Base-by-base conservation (phyloP, 2,888 invertebrate genomes). In the Drosophila subsilvestris region DNA sequence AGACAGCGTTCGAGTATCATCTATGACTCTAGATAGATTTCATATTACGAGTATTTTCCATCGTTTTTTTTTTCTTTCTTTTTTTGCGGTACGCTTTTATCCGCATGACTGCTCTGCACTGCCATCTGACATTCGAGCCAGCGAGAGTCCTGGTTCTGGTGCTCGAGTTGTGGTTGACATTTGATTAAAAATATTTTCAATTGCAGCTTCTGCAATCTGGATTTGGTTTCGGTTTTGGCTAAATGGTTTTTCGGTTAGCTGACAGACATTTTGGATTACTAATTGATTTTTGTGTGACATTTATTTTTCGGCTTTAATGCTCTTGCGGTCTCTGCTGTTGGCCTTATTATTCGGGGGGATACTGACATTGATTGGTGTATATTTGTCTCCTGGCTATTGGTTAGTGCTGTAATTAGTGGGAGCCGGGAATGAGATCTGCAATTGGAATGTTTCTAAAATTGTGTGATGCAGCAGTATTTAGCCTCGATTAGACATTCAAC, bases 131-230 rank as follows among this genome's bases (percentile, higher is more conserved):
- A 50, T 50, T 50, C 42, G 42, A 48, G 58, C 49, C 12, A 25
- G 4, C 12, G 20, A 22, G 14, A 20, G 7, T 22, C 37, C 22
- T 20, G 20, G 12, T 51, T 37, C 20, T 20, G 8, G 14, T 20
- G 3, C 37, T 51, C 25, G 37, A n/a, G 37, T 54, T 54, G 43
- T 27, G 32, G 47, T 22, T 37, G 57, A 57, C 57, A 48, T 48
- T 57, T 48, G 37, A 57, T 57, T 48, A 37, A 48, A 57, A 57
- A 25, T 42, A 12, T 25, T 47, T 56, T 47, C 20, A 9, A 17
- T 20, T 48, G 27, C 37, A 47, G 32, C 10, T 22, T 6, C 25
- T 25, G 25, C 25, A 25, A 25, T 27, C 18, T 2, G 18, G 2
- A 14, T 55, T 45, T 27, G 14, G 14, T 22, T 25, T 25, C 6